Evolutionary conservation across 1,140 invertebrate genomes (phyloP).

Genomic region (Fopius arisanus): DNA sequence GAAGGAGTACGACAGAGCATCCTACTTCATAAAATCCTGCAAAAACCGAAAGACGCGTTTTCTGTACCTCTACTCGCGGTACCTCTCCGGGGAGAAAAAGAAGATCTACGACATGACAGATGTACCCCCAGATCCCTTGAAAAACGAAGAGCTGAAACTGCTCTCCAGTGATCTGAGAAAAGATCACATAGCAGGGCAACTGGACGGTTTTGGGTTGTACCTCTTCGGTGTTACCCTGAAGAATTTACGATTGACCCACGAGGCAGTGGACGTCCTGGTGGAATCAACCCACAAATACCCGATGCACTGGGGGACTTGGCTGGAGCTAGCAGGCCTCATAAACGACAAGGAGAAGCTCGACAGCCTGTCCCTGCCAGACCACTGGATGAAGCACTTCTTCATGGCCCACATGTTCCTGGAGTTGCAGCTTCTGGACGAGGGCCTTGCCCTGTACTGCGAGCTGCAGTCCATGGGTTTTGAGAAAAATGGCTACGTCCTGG

Average conservation of each 20-base stretch:
- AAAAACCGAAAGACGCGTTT: slow-evolving; percentile 75
- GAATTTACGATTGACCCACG: slow-evolving; percentile 80
- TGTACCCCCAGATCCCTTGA: slow-evolving; percentile 71
- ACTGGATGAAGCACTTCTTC: slow-evolving; percentile 97
- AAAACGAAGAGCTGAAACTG: slow-evolving; percentile 67
- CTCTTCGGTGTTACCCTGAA: slow-evolving; percentile 92
- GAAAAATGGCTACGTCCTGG: slow-evolving; percentile 88
- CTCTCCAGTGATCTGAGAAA: slow-evolving; percentile 67
- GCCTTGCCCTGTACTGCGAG: slow-evolving; percentile 81
- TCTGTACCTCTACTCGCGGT: slow-evolving; percentile 84
- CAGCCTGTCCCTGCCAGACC: slow-evolving; percentile 78
- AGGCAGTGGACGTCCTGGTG: slow-evolving; percentile 79
- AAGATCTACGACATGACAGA: slow-evolving; percentile 84
- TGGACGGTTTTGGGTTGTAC: slow-evolving; percentile 91
- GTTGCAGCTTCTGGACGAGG: slow-evolving; percentile 89
- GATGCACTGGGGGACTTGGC: slow-evolving; percentile 92
- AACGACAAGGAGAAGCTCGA: slow-evolving; percentile 77
- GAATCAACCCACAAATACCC: slow-evolving; percentile 81
- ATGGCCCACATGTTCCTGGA: slow-evolving; percentile 90
- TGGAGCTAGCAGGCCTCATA: slow-evolving; percentile 87
- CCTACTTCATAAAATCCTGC: slow-evolving; percentile 81
- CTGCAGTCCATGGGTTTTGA: slow-evolving; percentile 83
- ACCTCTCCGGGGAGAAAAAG: slow-evolving; percentile 89
- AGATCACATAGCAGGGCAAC: slow-evolving; percentile 69
- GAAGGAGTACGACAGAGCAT: slow-evolving; percentile 91